Evolutionary conservation across 1,140 invertebrate species (phyloP).

Genomic region (Adoxophyes honmai): DNA sequence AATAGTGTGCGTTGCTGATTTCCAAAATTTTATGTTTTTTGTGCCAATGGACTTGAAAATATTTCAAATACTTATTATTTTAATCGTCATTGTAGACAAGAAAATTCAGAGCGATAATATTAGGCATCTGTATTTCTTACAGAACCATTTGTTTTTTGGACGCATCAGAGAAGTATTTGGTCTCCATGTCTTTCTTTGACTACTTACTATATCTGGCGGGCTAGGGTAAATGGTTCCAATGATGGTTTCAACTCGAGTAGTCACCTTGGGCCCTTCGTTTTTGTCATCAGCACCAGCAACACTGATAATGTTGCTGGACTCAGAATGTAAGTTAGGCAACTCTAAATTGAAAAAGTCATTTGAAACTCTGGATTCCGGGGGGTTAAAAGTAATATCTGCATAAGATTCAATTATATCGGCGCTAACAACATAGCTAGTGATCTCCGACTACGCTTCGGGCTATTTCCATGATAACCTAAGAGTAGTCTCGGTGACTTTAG

Average conservation of each 20-base stretch:
- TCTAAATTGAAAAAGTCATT: constrained; percentile 70
- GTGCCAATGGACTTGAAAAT: no score
- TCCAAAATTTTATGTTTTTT: no score
- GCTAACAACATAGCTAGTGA: constrained; percentile 72
- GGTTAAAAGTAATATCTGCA: constrained; percentile 47
- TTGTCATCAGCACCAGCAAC: constrained; percentile 81
- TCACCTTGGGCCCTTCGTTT: constrained; percentile 78
- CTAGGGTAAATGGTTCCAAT: constrained; percentile 83
- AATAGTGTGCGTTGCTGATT: no score
- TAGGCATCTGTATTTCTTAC: no score
- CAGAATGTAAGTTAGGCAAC: constrained; percentile 82
- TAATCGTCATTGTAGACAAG: no score
- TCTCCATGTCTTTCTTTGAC: constrained; percentile 78
- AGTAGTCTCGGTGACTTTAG: constrained; percentile 75
- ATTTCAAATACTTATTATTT: no score
- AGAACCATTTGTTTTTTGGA: constrained; percentile 85
- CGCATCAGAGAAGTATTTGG: constrained; percentile 80
- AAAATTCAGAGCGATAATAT: no score
- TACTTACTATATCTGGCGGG: constrained; percentile 79
- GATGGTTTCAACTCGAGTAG: constrained; percentile 79
- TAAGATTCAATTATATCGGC: constrained; percentile 69
- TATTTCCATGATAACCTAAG: constrained; percentile 69
- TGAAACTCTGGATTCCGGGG: constrained; percentile 72
- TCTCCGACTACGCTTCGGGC: constrained; percentile 57
- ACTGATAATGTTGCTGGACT: constrained; percentile 84